These are phyloP conservation scores for Antedon bifida DNA, from an alignment of 35 echinoderm and acorn worm species.

Conservation along the genomic window DNA sequence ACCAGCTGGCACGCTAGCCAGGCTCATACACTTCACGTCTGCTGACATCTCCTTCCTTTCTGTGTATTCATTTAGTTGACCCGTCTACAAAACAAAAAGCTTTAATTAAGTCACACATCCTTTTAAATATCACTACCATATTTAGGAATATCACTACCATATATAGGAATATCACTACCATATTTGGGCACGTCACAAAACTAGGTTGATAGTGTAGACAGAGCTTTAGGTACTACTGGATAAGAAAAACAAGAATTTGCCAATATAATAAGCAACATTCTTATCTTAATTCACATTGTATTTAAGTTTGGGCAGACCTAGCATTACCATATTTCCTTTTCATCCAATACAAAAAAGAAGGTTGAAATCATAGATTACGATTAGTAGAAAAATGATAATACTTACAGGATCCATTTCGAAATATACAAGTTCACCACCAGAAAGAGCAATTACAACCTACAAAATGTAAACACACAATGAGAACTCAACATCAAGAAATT, in stretches of 20 bases:
- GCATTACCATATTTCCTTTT: no score
- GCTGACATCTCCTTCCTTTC: slow-evolving; percentile 96
- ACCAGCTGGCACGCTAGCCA: slow-evolving; percentile 81
- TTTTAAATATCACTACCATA: background rate
- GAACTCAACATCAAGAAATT: no score
- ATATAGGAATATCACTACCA: no score
- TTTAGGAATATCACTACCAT: no score
- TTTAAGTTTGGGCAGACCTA: no score
- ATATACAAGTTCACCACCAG: slow-evolving; percentile 93
- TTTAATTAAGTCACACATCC: background rate
- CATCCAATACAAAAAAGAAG: no score
- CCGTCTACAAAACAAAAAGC: slow-evolving; percentile 41
- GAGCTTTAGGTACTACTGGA: no score
- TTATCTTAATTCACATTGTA: background rate
- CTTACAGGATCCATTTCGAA: slow-evolving; percentile 99
- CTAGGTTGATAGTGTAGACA: no score
- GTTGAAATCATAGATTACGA: no score
- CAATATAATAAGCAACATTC: no score
- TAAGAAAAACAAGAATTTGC: background rate
- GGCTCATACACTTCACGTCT: slow-evolving; percentile 99
- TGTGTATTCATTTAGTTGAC: slow-evolving; percentile 96
- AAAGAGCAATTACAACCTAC: slow-evolving; percentile 94
- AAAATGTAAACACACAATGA: background rate
- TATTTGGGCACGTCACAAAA: no score
- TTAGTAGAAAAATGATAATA: background rate